Conservation (phyloP, 2,797 vertebrate species). For the Adrianichthys oophorus region DNA sequence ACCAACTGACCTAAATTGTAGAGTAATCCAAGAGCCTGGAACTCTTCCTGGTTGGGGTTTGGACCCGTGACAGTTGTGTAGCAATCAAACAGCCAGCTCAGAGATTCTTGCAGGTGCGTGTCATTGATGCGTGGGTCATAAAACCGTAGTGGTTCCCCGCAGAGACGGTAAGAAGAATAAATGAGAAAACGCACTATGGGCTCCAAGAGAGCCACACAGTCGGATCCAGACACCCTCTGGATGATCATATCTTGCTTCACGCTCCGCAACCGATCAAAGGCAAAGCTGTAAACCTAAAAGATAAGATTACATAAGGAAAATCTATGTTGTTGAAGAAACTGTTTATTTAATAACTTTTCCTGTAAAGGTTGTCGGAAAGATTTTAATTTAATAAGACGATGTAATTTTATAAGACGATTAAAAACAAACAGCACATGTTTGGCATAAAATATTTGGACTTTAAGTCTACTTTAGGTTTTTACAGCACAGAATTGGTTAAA, state of each 20-base stretch:
- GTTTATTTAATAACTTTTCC: not conserved
- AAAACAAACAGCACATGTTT: too few relatives aligned
- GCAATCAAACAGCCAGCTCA: conserved; percentile 85
- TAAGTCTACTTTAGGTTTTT: too few relatives aligned
- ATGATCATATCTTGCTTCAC: conserved; percentile 88
- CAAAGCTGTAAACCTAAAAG: conserved; percentile 82
- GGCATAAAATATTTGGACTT: too few relatives aligned
- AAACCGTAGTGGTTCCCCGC: conserved; percentile 62
- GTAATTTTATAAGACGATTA: too few relatives aligned
- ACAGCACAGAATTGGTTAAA: too few relatives aligned
- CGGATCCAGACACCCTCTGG: conserved; percentile 73
- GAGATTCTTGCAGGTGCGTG: conserved; percentile 85
- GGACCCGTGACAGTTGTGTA: conserved; percentile 61
- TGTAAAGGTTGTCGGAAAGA: too few relatives aligned
- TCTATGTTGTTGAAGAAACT: not conserved
- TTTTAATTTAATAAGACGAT: too few relatives aligned
- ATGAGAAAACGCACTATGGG: conserved; percentile 80
- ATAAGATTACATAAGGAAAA: not conserved
- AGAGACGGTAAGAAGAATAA: conserved; percentile 77
- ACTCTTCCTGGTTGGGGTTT: conserved; percentile 79
- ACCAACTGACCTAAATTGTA: conserved; percentile 84
- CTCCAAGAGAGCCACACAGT: conserved; percentile 79
- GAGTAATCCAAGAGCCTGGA: conserved; percentile 85
- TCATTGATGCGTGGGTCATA: conserved; percentile 83
- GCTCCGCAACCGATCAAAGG: conserved; percentile 85